Conservation (phyloP, 2,888 invertebrate genomes). For the Mythimna impura region DNA sequence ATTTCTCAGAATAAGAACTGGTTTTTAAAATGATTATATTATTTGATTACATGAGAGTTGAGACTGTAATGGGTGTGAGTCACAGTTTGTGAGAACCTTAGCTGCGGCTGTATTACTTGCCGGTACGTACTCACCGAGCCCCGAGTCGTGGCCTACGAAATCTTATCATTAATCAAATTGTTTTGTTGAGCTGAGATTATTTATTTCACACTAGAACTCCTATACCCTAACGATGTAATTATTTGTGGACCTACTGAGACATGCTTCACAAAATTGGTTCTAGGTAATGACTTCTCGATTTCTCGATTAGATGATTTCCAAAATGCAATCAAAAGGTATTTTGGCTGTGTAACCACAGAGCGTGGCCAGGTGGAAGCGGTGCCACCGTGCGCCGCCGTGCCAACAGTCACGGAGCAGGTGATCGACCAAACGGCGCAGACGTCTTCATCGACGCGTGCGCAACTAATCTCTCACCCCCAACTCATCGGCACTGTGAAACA, state of each 20-base stretch:
- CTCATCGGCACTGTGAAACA: slow-evolving; percentile 72
- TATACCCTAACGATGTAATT: background rate
- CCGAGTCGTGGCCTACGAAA: slow-evolving; percentile 26
- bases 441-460: slow-evolving; percentile 85
- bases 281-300: slow-evolving; percentile 15
- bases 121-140: slow-evolving; percentile 15
- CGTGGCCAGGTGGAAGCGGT: slow-evolving; percentile 75
- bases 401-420: slow-evolving; percentile 78
- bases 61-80: slow-evolving; percentile 69
- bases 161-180: slow-evolving; percentile 26
- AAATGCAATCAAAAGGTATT: slow-evolving; percentile 62
- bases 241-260: background rate
- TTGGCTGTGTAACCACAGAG: slow-evolving; percentile 70
- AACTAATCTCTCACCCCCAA: slow-evolving; percentile 80
- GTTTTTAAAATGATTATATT: slow-evolving; percentile 68
- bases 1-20: slow-evolving; percentile 71
- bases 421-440: slow-evolving; percentile 71
- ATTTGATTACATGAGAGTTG: slow-evolving; percentile 65
- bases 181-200: slow-evolving; percentile 19
- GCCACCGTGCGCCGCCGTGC: slow-evolving; percentile 6
- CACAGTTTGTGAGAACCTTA: slow-evolving; percentile 69
- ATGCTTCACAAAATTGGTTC: slow-evolving; percentile 9
- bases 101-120: slow-evolving; percentile 28
- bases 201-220: background rate
- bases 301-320: slow-evolving; percentile 8